A percentile compares a stretch with the other conserved stretches of the same genome.
phyloP scores from a whole-genome alignment of 2,888 invertebrate genomes.

The Cinara cedri region DNA sequence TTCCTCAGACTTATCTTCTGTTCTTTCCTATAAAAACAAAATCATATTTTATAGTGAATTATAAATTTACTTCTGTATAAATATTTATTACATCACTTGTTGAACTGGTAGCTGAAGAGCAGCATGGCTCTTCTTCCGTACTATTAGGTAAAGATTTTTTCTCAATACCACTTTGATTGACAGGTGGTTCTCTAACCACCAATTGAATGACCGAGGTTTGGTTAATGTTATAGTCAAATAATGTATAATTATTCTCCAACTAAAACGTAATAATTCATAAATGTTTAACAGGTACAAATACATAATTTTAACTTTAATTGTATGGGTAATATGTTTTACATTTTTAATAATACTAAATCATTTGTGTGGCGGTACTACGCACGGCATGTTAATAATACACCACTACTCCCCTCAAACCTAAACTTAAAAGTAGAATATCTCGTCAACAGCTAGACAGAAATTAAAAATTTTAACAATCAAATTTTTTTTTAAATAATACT shows the following conservation, averaged over 20 bases:
- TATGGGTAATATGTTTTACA: background rate
- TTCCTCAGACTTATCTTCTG: background rate
- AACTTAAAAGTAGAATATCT: too few species aligned
- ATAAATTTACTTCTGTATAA: background rate
- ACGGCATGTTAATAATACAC: too few species aligned
- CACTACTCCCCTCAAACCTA: too few species aligned
- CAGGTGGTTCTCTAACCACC: constrained; percentile 64
- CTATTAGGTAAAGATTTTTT: constrained; percentile 34
- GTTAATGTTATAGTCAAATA: constrained; percentile 79
- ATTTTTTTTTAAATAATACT: too few species aligned
- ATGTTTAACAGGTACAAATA: background rate
- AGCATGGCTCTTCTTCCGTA: constrained; percentile 24
- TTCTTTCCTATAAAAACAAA: constrained; percentile 12
- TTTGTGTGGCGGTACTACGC: too few species aligned
- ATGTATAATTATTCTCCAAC: constrained; percentile 75
- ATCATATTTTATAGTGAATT: background rate
- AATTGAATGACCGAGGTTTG: constrained; percentile 78
- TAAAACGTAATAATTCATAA: constrained; percentile 62
- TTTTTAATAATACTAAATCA: too few species aligned
- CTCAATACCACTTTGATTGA: constrained; percentile 9
- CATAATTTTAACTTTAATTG: background rate
- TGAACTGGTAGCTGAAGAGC: constrained; percentile 21
- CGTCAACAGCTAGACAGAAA: too few species aligned
- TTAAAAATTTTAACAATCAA: too few species aligned
- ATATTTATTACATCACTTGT: constrained; percentile 21